Percentiles rank a stretch among this genome's conserved stretches.
phyloP scores from a whole-genome alignment of 2,113 vertebrate genomes.

The Copsychus sechellarum region DNA sequence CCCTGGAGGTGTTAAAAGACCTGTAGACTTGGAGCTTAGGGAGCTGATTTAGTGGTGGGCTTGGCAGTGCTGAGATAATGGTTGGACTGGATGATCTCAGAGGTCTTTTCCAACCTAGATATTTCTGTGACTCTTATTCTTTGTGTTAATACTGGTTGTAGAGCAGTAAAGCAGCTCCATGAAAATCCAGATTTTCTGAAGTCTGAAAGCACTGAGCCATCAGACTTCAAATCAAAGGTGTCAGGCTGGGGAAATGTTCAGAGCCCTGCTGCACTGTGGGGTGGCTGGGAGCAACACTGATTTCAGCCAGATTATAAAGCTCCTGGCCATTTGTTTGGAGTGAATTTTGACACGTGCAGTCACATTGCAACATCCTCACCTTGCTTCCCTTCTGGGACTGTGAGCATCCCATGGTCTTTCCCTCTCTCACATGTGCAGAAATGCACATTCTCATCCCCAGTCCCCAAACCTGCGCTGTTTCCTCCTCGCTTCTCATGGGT shows the following conservation, averaged over 20 bases:
- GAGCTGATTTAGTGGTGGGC: not conserved
- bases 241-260: not conserved
- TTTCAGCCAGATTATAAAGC: not conserved
- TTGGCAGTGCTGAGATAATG: not conserved
- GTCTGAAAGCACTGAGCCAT: not conserved
- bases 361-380: not conserved
- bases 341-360: not conserved
- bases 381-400: accelerated
- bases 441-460: not conserved
- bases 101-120: not conserved
- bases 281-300: not conserved
- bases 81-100: not conserved
- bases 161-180: not conserved
- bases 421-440: not conserved
- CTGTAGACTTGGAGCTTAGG: not conserved
- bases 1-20: not conserved
- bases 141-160: not conserved
- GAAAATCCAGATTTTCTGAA: not conserved
- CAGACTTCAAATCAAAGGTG: not conserved
- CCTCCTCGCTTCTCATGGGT: not conserved
- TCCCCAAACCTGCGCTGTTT: accelerated
- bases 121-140: not conserved
- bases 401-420: not conserved
- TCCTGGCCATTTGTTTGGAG: not conserved
- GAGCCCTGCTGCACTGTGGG: not conserved